Base-by-base conservation (phyloP, 1,140 invertebrate species). In the Telenomus remus region DNA sequence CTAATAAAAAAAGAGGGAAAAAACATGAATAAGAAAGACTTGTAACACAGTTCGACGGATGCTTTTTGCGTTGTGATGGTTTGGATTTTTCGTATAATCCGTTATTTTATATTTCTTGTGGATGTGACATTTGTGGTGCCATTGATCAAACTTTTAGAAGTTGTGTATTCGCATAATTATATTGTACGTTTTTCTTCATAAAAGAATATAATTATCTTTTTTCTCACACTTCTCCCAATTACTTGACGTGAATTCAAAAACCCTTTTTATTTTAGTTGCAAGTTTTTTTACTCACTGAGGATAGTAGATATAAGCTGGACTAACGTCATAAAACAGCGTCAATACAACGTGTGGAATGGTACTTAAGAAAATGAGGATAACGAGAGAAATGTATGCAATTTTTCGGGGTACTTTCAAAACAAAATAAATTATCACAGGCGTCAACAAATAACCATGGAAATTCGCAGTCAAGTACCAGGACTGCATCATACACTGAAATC, bases 401-500 rank as follows among this genome's bases (percentile, higher is more conserved):
- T 73, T 79, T n/a, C 79, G 70, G 33, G 81, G 89, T 70, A 79
- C 85, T 77, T 68, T 86, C 84, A 81, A 84, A 34, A 84, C 61
- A 1, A 86, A 84, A 47, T 88, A 87, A 13, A 91, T 76, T 0
- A 90, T 60, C 0, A 90, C 33, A 0, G 89, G 87, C 3, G 89
- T 88, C 3, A 90, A 5, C 16, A 89, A 82, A 64, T 88, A 89
- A 1, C 90, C 79, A 49, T 91, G 90, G 56, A 90, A 88, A 53
- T 91, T 90, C 0, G 88, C 88, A 0, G 90, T 83, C 13, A 91
- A 75, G 59, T 91, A 91, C 90, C 90, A 91, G 0, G 89, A 82
- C 64, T 90, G 89, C 35, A 83, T 80, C 59, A 91, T 83, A 64
- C 90, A 91, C 90, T 91, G 80, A 13, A 89, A n/a, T n/a, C n/a